These are phyloP conservation scores for Sitodiplosis mosellana DNA, from an alignment of 1,140 invertebrate species.

Conservation along the genomic window DNA sequence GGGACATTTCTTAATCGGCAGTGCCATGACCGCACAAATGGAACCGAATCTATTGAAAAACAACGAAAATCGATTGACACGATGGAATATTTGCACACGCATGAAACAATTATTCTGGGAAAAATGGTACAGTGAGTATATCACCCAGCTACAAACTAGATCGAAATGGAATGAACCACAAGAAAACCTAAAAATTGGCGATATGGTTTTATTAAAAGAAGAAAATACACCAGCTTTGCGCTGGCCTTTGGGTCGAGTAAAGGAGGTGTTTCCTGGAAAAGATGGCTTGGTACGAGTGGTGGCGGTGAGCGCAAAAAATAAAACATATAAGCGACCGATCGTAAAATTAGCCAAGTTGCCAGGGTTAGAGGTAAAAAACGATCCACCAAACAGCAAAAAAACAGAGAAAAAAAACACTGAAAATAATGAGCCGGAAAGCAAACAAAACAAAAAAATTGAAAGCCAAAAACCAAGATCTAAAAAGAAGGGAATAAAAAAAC, in stretches of 20 bases:
- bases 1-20: slow-evolving; percentile 9
- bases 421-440: too few relatives aligned
- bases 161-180: slow-evolving; percentile 9
- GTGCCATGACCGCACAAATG: slow-evolving; percentile 5
- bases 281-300: slow-evolving; percentile 13
- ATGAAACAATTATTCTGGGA: slow-evolving; percentile 11
- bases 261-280: slow-evolving; percentile 7
- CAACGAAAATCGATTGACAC: slow-evolving; percentile 1
- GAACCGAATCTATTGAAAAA: slow-evolving; percentile 7
- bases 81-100: slow-evolving; percentile 9
- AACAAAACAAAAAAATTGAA: too few relatives aligned
- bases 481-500: too few relatives aligned
- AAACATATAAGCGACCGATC: too few relatives aligned
- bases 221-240: slow-evolving; percentile 9
- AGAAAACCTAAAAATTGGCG: slow-evolving; percentile 6
- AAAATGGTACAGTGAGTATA: slow-evolving; percentile 11
- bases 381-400: too few relatives aligned
- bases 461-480: too few relatives aligned
- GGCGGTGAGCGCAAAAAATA: slow-evolving; percentile 4
- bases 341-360: too few relatives aligned
- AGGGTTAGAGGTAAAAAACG: too few relatives aligned
- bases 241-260: slow-evolving; percentile 11
- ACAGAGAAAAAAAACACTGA: too few relatives aligned
- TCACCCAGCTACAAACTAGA: slow-evolving; percentile 7
- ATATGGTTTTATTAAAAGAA: slow-evolving; percentile 12